Evolutionary conservation across 2,888 invertebrate species (phyloP).

Genomic region (Nemurella pictetii): DNA sequence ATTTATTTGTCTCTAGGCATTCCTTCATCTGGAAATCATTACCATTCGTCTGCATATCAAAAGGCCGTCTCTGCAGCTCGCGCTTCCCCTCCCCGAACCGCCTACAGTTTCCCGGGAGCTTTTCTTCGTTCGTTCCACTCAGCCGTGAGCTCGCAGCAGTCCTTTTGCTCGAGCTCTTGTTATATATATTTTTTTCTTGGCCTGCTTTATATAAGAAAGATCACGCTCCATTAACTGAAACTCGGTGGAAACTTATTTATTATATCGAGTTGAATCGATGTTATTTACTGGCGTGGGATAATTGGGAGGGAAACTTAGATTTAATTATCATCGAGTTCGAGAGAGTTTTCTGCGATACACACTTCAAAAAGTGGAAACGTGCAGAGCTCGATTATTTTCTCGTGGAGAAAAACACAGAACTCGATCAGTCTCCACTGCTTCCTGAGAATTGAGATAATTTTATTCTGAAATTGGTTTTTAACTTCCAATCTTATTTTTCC

Average conservation of each 20-base stretch:
- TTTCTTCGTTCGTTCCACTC: neutral
- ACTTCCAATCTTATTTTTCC: no score
- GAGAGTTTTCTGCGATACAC: neutral
- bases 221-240: neutral
- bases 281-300: constrained; percentile 1
- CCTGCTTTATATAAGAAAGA: neutral
- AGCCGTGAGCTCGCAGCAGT: neutral
- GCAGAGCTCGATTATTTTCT: no score
- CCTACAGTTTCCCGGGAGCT: neutral
- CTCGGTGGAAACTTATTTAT: constrained; percentile 1
- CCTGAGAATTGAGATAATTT: neutral
- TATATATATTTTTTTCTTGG: neutral
- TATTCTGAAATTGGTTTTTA: neutral
- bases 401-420: no score
- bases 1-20: constrained; percentile 10
- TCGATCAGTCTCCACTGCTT: neutral
- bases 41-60: neutral
- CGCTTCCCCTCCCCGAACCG: neutral
- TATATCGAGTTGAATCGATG: neutral
- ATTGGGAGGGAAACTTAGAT: constrained; percentile 2
- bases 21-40: constrained; percentile 19
- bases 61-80: neutral
- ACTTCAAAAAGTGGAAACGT: neutral
- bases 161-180: neutral
- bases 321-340: neutral